These are phyloP conservation scores for Scyliorhinus canicula DNA, from an alignment of 2,797 vertebrate species.

Conservation along the genomic window DNA sequence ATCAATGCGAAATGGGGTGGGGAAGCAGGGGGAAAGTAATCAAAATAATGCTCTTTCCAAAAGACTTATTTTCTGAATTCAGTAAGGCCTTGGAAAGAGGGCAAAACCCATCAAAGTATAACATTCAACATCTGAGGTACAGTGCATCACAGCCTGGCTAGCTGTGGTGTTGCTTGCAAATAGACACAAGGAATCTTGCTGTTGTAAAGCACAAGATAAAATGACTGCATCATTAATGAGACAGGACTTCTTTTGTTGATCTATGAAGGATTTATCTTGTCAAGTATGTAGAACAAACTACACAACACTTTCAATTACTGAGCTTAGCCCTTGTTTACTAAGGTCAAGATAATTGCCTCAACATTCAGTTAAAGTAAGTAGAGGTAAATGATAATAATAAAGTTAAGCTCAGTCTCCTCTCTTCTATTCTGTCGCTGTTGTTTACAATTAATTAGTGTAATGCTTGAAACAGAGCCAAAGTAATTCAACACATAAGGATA, in stretches of 20 bases:
- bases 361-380: slow-evolving; percentile 24
- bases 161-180: background rate
- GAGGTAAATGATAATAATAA: slow-evolving; percentile 38
- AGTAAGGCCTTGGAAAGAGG: background rate
- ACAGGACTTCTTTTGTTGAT: slow-evolving; percentile 33
- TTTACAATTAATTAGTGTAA: slow-evolving; percentile 38
- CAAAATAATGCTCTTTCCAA: background rate
- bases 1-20: background rate
- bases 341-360: slow-evolving; percentile 36
- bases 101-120: background rate
- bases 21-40: background rate
- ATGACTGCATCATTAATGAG: slow-evolving; percentile 37
- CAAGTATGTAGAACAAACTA: slow-evolving; percentile 34
- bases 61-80: background rate
- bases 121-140: background rate
- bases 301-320: slow-evolving; percentile 32
- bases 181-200: background rate
- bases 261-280: slow-evolving; percentile 34
- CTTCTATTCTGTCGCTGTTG: slow-evolving; percentile 33
- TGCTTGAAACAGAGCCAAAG: slow-evolving; percentile 33
- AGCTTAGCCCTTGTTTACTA: slow-evolving; percentile 32
- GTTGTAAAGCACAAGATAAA: slow-evolving; percentile 21
- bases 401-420: slow-evolving; percentile 29
- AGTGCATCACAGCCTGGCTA: background rate
- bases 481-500: slow-evolving; percentile 33